phyloP scores from a whole-genome alignment of 53 echinoderm and acorn worm species.

The Temnopleurus reevesii region DNA sequence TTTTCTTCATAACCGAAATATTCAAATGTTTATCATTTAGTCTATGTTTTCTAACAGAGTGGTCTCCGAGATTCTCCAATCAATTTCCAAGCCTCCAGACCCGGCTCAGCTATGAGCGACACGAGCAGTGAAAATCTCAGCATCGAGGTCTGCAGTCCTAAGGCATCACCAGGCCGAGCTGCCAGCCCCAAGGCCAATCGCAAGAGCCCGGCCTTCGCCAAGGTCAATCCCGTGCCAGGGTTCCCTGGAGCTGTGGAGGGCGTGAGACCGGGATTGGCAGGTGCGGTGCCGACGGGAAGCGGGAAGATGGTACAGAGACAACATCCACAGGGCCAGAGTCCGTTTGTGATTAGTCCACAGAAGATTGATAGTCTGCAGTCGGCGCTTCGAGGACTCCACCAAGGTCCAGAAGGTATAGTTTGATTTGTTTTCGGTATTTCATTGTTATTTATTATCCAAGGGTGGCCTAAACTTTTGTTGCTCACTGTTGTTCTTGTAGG shows the following conservation, averaged over 20 bases:
- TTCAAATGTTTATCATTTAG: no score
- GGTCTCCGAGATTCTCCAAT: conserved; percentile 41
- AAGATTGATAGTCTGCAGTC: conserved; percentile 45
- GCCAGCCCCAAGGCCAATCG: conserved; percentile 61
- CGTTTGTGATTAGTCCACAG: conserved; percentile 48
- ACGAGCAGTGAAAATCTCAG: conserved; percentile 78
- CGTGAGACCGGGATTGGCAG: background rate
- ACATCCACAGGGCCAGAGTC: conserved; percentile 14
- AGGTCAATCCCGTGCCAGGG: conserved; percentile 40
- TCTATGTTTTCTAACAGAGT: background rate
- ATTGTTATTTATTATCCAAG: no score
- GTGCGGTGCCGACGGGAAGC: background rate
- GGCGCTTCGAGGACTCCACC: conserved; percentile 24
- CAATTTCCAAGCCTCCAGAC: conserved; percentile 53
- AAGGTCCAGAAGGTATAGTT: no score
- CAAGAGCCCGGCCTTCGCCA: conserved; percentile 61
- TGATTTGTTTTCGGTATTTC: no score
- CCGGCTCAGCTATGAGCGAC: conserved; percentile 74
- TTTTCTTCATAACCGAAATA: no score
- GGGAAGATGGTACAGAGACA: background rate
- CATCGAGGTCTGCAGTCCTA: conserved; percentile 67
- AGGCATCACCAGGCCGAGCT: conserved; percentile 60
- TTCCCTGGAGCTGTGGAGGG: background rate
- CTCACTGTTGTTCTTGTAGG: no score
- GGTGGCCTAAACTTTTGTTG: no score